Evolutionary conservation across 2,797 vertebrate species (phyloP).

Genomic region (Pempheris klunzingeri): DNA sequence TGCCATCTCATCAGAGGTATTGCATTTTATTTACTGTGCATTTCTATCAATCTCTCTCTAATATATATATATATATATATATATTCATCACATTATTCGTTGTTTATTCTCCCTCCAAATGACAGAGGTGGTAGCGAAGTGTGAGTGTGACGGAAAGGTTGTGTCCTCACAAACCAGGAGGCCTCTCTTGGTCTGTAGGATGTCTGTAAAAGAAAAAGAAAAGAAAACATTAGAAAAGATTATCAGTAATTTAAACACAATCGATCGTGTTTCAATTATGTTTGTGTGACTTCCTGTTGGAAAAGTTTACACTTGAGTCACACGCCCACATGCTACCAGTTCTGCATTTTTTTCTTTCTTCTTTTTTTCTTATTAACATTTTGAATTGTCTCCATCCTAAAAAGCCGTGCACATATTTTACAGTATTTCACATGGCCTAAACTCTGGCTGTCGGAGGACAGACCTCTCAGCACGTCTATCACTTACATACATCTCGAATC

Average conservation of each 20-base stretch:
- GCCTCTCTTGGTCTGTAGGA: slow-evolving; percentile 8
- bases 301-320: slow-evolving; percentile 4
- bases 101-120: slow-evolving; percentile 62
- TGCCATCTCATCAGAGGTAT: slow-evolving; percentile 98
- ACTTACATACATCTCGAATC: slow-evolving; percentile 14
- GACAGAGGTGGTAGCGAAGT: slow-evolving; percentile 67
- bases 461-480: background rate
- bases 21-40: slow-evolving; percentile 90
- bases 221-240: background rate
- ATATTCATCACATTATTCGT: slow-evolving; percentile 64
- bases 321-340: slow-evolving; percentile 45
- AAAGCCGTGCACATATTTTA: slow-evolving; percentile 8
- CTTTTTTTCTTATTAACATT: slow-evolving; percentile 24
- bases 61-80: too few species aligned
- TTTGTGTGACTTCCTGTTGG: slow-evolving; percentile 8
- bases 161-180: slow-evolving; percentile 20
- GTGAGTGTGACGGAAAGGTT: slow-evolving; percentile 48
- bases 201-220: background rate
- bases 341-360: slow-evolving; percentile 34
- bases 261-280: background rate
- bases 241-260: background rate
- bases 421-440: slow-evolving; percentile 1
- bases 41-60: slow-evolving; percentile 69
- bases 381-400: slow-evolving; percentile 34
- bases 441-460: slow-evolving; percentile 17